Base-by-base conservation (phyloP, 2,888 invertebrate genomes). In the Lepidochrysops patricia region DNA sequence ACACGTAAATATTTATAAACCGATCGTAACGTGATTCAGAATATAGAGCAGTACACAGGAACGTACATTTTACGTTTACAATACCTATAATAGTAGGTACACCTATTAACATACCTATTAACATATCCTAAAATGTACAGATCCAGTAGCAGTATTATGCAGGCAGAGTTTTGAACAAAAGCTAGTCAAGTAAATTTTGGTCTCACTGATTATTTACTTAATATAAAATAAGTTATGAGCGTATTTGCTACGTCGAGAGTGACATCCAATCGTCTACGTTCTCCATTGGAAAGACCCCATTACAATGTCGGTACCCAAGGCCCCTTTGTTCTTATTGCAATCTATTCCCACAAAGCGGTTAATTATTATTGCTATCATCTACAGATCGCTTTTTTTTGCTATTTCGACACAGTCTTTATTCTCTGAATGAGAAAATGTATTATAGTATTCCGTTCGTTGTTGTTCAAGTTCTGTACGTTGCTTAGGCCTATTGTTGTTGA, bases 341-440 rank as follows among this genome's bases (percentile, higher is more conserved):
- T 77, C 73, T 76, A 71, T 85, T 85, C 85, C 79, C 84, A 86
- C 82, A 78, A 75, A 79, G 73, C 74, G 71, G 76, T 80, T 79
- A 80, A 72, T 76, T 78, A 74, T 77, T 79, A 82, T 81, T 78
- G 75, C 78, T 79, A 82, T 81, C 79, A 79, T 73, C 73, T 70
- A 70, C 72, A 72, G 75, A 79, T 78, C 78, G 73, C 79, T 75
- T 77, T 80, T 75, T 74, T 79, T 74, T 68, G 70, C 67, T 70
- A 77, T 80, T 78, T 76, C 76, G 75, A 75, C 75, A 73, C 70
- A 69, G 66, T 68, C 67, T 66, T 69, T 67, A 71, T 70, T 71
- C 67, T 72, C 63, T 66, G 66, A 63, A 64, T 65, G 67, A 64
- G 67, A 68, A 66, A 68, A 65, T 61, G 66, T 67, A 69, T 23